These are phyloP conservation scores for Eristalis pertinax DNA, from an alignment of 2,888 invertebrate species.

Conservation along the genomic window DNA sequence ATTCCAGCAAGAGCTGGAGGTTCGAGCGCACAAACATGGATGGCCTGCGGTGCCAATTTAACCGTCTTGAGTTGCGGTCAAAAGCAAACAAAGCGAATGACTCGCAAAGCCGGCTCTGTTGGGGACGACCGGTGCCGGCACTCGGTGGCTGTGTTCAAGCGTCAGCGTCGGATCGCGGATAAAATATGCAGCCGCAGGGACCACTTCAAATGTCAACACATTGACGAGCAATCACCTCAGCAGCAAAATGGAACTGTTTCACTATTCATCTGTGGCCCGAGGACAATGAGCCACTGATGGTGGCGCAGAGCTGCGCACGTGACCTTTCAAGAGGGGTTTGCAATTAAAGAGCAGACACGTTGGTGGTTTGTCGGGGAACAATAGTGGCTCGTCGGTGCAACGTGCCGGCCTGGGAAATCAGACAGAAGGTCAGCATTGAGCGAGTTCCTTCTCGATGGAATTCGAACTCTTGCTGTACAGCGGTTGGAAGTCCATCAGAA, in stretches of 20 bases:
- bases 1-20: background rate
- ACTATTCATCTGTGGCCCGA: constrained; percentile 3
- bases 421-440: too few relatives aligned
- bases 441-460: too few relatives aligned
- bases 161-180: background rate
- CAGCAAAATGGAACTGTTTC: constrained; percentile 19
- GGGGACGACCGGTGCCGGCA: background rate
- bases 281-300: background rate
- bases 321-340: constrained; percentile 4
- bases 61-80: background rate
- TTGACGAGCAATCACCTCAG: constrained; percentile 16
- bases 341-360: background rate
- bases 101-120: too few relatives aligned
- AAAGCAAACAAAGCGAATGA: background rate
- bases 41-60: background rate
- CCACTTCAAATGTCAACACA: constrained; percentile 15
- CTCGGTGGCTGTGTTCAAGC: background rate
- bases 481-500: too few relatives aligned
- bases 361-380: background rate
- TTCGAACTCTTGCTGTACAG: too few relatives aligned
- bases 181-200: constrained; percentile 3
- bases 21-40: background rate
- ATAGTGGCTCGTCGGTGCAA: background rate
- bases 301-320: background rate
- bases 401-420: background rate